Percentiles rank a stretch among this genome's conserved stretches.
These are phyloP conservation scores for Ctenomys sociabilis DNA, from an alignment of 2,113 vertebrate species.

Conservation along the genomic window DNA sequence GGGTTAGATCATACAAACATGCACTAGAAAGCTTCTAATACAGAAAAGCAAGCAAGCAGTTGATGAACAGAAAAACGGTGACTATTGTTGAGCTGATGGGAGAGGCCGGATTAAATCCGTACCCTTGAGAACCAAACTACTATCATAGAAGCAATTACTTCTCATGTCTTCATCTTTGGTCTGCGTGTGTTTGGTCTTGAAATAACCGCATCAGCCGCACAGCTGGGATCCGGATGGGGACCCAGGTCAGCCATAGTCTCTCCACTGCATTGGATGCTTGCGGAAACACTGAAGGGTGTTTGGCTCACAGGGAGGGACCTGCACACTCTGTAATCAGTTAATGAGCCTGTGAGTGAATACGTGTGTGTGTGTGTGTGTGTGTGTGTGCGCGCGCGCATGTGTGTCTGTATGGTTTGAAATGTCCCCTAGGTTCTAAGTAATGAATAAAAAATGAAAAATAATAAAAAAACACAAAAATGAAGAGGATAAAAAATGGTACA, in stretches of 20 bases:
- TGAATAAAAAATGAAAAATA: background rate
- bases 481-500: background rate
- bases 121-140: conserved; percentile 66
- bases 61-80: conserved; percentile 59
- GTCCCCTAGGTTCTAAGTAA: background rate
- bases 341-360: background rate
- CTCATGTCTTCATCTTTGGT: conserved; percentile 41
- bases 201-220: conserved; percentile 49
- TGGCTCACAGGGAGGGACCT: background rate
- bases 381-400: no score
- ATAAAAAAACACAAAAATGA: no score
- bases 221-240: conserved; percentile 38
- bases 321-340: background rate
- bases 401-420: background rate
- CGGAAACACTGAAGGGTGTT: background rate
- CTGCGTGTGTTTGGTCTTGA: background rate
- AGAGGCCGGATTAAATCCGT: conserved; percentile 58
- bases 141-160: conserved; percentile 62
- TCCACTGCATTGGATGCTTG: background rate
- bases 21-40: conserved; percentile 65
- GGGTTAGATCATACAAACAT: conserved; percentile 68
- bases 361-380: background rate
- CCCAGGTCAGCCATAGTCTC: background rate
- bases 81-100: conserved; percentile 61
- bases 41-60: conserved; percentile 63